phyloP scores from a whole-genome alignment of 1,140 invertebrate species.

The Calephelis virginiensis region DNA sequence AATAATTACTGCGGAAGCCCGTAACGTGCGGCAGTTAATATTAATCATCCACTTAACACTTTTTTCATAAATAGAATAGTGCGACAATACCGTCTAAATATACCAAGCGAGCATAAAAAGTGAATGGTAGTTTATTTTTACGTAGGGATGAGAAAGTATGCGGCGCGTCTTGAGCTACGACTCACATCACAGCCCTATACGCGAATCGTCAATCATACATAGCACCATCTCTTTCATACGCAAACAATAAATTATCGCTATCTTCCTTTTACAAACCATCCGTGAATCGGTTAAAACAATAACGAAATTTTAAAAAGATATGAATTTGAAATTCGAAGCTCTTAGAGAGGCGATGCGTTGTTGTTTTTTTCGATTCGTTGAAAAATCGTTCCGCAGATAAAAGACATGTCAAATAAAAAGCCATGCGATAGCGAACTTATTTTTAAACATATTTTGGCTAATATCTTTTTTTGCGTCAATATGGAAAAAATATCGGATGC shows the following conservation, averaged over 20 bases:
- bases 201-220: slow-evolving; percentile 58
- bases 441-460: slow-evolving; percentile 55
- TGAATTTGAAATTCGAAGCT: slow-evolving; percentile 56
- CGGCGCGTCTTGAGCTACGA: slow-evolving; percentile 60
- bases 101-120: slow-evolving; percentile 69
- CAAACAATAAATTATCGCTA: slow-evolving; percentile 8
- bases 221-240: slow-evolving; percentile 42
- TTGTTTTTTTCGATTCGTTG: slow-evolving; percentile 40
- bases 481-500: slow-evolving; percentile 66
- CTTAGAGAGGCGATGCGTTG: slow-evolving; percentile 41
- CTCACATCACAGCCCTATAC: slow-evolving; percentile 48
- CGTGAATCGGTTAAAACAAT: slow-evolving; percentile 64
- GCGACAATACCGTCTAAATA: slow-evolving; percentile 71
- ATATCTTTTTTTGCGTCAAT: slow-evolving; percentile 58
- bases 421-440: slow-evolving; percentile 40
- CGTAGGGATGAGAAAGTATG: slow-evolving; percentile 69
- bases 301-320: slow-evolving; percentile 46
- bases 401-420: slow-evolving; percentile 33
- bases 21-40: slow-evolving; percentile 63
- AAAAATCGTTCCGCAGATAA: slow-evolving; percentile 49
- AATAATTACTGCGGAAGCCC: slow-evolving; percentile 69
- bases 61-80: slow-evolving; percentile 54
- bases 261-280: slow-evolving; percentile 47
- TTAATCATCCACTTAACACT: slow-evolving; percentile 77
- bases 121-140: slow-evolving; percentile 57